These are phyloP conservation scores for Formicarius rufipectus DNA, from an alignment of 2,113 vertebrate genomes.

Conservation along the genomic window DNA sequence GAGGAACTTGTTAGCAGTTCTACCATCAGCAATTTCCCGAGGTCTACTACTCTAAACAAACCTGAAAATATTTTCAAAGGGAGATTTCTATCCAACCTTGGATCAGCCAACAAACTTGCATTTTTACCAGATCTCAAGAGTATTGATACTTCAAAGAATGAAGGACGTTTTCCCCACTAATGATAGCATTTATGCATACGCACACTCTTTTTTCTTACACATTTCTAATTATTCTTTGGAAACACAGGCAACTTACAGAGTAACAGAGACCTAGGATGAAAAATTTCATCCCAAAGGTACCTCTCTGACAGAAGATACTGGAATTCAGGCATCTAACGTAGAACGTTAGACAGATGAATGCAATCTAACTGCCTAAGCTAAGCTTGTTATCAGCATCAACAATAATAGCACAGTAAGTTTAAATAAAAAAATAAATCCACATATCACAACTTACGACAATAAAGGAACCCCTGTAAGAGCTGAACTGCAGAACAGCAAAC, in stretches of 20 bases:
- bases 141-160: neutral
- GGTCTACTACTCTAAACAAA: neutral
- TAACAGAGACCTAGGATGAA: neutral
- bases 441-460: neutral
- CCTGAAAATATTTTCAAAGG: neutral
- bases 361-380: neutral
- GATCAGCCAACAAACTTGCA: neutral
- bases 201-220: neutral
- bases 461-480: neutral
- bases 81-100: neutral
- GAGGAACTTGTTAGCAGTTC: neutral
- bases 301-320: neutral
- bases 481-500: slow-evolving; percentile 20
- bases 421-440: neutral
- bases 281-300: neutral
- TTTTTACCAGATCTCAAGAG: neutral
- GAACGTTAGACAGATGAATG: neutral
- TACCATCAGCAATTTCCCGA: neutral
- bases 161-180: neutral
- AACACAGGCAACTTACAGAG: neutral
- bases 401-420: neutral
- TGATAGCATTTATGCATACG: neutral
- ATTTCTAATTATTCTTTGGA: neutral
- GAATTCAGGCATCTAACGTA: neutral
- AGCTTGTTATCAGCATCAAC: neutral